Evolutionary conservation across 1,140 invertebrate species (phyloP).

Genomic region (Phymorhynchus buccinoides): DNA sequence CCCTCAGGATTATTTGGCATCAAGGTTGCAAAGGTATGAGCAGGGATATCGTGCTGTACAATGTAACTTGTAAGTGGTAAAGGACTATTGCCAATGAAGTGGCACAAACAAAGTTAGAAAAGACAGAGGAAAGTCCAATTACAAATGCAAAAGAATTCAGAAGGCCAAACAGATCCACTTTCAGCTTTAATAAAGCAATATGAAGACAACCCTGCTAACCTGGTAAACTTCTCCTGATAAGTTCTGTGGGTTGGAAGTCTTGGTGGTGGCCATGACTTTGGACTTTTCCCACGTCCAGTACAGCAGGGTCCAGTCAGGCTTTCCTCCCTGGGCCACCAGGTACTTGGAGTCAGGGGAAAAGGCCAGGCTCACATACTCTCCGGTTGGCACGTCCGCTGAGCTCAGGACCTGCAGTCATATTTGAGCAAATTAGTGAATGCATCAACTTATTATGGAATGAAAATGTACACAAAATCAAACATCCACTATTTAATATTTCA

Average conservation of each 20-base stretch:
- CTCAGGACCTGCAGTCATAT: slow-evolving; percentile 38
- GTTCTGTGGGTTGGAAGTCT: slow-evolving; percentile 76
- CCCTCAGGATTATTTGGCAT: no score
- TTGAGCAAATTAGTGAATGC: background rate
- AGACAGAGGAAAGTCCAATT: no score
- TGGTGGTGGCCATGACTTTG: slow-evolving; percentile 84
- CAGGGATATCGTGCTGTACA: no score
- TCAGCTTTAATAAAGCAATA: no score
- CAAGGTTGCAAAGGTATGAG: no score
- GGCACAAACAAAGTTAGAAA: no score
- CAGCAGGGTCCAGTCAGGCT: slow-evolving; percentile 85
- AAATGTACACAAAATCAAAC: background rate
- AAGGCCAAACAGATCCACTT: no score
- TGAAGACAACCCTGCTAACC: no score
- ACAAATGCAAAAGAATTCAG: no score
- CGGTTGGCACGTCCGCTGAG: slow-evolving; percentile 66
- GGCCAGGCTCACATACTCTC: slow-evolving; percentile 81
- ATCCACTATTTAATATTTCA: no score
- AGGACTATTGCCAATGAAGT: no score
- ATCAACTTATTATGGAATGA: background rate
- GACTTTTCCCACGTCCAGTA: slow-evolving; percentile 89
- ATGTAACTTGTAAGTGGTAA: no score
- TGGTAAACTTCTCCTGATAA: slow-evolving; percentile 72
- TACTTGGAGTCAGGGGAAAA: slow-evolving; percentile 87
- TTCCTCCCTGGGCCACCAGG: slow-evolving; percentile 83